Conservation (phyloP, 2,888 invertebrate genomes). For the Mechanitis messenoides region DNA sequence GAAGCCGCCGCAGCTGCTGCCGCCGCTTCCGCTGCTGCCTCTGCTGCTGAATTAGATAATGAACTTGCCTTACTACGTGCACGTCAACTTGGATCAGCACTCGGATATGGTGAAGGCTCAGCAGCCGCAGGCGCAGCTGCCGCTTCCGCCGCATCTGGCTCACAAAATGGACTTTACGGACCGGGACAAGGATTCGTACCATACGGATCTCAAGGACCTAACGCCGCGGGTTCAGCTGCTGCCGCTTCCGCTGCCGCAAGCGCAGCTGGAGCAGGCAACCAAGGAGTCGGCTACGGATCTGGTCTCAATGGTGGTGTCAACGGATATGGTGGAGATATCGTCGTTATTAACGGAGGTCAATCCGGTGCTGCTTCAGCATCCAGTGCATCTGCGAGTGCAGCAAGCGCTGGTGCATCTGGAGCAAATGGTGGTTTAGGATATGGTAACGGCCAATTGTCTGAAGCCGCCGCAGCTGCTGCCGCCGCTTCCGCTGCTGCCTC, state of each 20-base stretch:
- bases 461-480: conserved; percentile 7
- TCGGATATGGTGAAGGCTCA: not conserved
- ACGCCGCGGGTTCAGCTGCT: conserved; percentile 16
- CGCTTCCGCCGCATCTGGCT: conserved; percentile 3
- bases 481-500: not conserved
- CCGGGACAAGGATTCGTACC: not conserved
- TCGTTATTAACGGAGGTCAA: conserved; percentile 8
- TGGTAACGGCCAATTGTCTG: not conserved
- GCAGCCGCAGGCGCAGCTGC: conserved; percentile 11
- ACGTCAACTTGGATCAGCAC: not conserved
- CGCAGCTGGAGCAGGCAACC: conserved; percentile 9
- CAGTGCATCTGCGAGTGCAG: conserved; percentile 3
- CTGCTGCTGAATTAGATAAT: not conserved
- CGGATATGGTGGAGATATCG: conserved; percentile 1
- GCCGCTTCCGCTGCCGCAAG: not conserved
- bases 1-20: not conserved
- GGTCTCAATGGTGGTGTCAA: not conserved
- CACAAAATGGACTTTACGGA: too few relatives aligned
- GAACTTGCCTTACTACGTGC: conserved; percentile 9
- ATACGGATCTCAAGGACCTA: conserved; percentile 6
- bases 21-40: not conserved
- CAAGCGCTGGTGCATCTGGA: conserved; percentile 4
- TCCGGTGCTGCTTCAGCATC: conserved; percentile 11
- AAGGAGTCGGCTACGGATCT: conserved; percentile 2
- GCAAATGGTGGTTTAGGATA: not conserved